Conservation (phyloP, 2,797 vertebrate genomes). For the Pipistrellus pygmaeus region DNA sequence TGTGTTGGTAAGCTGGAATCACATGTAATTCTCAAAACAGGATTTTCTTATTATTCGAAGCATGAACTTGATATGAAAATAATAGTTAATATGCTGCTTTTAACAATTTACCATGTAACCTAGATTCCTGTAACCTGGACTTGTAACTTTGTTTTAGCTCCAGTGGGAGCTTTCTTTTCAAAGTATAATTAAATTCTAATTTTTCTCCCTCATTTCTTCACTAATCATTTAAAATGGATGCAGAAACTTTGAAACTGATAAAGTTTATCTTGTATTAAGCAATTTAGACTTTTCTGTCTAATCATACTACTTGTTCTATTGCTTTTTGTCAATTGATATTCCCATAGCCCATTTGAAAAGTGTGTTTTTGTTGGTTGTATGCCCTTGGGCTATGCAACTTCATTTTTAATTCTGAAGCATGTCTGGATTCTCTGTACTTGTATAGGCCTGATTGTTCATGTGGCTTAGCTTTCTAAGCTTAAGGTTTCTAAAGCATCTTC, state of each 20-base stretch:
- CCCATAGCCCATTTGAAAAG: conserved; percentile 63
- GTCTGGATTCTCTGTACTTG: conserved; percentile 73
- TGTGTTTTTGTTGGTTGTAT: conserved; percentile 72
- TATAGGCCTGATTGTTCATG: conserved; percentile 73
- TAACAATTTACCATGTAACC: conserved; percentile 75
- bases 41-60: conserved; percentile 61
- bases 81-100: conserved; percentile 64
- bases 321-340: conserved; percentile 74
- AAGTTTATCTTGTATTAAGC: conserved; percentile 76
- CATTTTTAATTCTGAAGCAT: conserved; percentile 73
- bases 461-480: conserved; percentile 64
- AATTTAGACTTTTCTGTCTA: conserved; percentile 74
- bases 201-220: not conserved
- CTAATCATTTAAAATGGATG: conserved; percentile 73
- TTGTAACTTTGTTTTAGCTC: conserved; percentile 74
- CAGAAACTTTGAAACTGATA: conserved; percentile 61
- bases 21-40: conserved; percentile 69
- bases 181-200: conserved; percentile 48
- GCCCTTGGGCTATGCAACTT: conserved; percentile 46
- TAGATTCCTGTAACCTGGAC: conserved; percentile 64
- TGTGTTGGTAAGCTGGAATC: conserved; percentile 58
- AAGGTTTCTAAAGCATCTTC: conserved; percentile 71
- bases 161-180: conserved; percentile 50
- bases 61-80: conserved; percentile 66
- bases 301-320: conserved; percentile 67